Evolutionary conservation across 1,140 invertebrate genomes (phyloP).

Genomic region (Propsilocerus akamusi): DNA sequence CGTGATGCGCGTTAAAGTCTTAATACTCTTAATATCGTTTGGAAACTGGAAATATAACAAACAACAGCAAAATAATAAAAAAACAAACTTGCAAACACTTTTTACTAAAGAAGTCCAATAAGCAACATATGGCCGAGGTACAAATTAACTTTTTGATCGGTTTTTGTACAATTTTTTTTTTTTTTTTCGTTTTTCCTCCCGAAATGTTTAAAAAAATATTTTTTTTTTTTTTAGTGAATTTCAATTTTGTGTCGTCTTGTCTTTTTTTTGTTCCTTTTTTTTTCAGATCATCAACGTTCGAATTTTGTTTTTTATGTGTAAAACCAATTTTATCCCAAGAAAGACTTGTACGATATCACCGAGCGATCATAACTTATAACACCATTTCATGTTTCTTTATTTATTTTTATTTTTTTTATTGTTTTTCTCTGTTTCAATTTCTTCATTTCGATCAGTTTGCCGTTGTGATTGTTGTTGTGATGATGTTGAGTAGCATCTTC

Average conservation of each 20-base stretch:
- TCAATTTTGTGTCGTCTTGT: not conserved
- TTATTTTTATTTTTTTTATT: not conserved
- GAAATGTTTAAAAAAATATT: not conserved
- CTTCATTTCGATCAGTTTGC: not conserved
- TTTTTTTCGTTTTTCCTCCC: not conserved
- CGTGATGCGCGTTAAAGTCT: no score
- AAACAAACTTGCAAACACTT: no score
- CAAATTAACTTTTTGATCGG: not conserved
- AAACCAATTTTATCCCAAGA: no score
- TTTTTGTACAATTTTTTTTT: not conserved
- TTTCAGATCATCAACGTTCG: no score
- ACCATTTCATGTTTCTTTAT: not conserved
- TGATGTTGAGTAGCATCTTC: no score
- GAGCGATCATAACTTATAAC: slow-evolving; percentile 1
- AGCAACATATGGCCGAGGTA: no score
- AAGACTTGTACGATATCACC: not conserved
- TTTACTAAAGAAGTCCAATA: no score
- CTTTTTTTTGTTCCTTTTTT: no score
- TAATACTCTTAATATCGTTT: no score
- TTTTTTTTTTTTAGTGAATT: not conserved
- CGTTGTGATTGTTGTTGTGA: not conserved
- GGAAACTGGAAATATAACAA: no score
- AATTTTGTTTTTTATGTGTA: no score
- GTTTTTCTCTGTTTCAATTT: not conserved
- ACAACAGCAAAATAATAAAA: no score